Percentiles rank a stretch among this genome's conserved stretches.
phyloP scores from a whole-genome alignment of 2,113 vertebrate species.

The Strix uralensis region DNA sequence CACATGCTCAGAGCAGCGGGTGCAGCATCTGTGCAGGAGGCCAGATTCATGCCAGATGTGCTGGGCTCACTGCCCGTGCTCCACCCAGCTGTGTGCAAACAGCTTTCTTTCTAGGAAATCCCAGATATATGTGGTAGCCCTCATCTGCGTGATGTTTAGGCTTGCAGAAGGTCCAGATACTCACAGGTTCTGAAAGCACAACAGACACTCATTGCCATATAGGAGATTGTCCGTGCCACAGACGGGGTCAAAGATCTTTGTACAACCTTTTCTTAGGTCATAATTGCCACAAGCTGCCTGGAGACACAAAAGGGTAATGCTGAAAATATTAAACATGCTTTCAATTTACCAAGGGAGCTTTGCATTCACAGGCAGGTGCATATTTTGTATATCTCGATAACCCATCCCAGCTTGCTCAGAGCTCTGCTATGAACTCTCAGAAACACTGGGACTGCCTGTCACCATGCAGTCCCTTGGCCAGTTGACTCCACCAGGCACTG shows the following conservation, averaged over 20 bases:
- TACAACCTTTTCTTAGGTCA: constrained; percentile 44
- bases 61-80: neutral
- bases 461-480: neutral
- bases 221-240: constrained; percentile 79
- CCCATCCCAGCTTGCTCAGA: neutral
- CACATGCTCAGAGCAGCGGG: neutral
- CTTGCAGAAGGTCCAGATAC: neutral
- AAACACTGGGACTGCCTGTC: neutral
- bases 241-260: constrained; percentile 71
- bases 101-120: constrained; percentile 42
- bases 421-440: neutral
- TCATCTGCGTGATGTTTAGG: accelerated
- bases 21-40: neutral
- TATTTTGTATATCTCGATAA: neutral
- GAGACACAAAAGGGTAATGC: neutral
- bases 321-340: neutral
- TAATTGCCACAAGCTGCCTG: constrained; percentile 37
- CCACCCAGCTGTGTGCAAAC: neutral
- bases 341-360: neutral
- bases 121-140: neutral
- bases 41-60: constrained; percentile 41
- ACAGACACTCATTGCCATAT: constrained; percentile 79
- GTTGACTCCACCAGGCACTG: neutral
- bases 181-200: constrained; percentile 70
- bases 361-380: neutral